Percentiles rank a stretch among this genome's conserved stretches.
phyloP scores from a whole-genome alignment of 2,888 invertebrate genomes.

The Altica lythri region DNA sequence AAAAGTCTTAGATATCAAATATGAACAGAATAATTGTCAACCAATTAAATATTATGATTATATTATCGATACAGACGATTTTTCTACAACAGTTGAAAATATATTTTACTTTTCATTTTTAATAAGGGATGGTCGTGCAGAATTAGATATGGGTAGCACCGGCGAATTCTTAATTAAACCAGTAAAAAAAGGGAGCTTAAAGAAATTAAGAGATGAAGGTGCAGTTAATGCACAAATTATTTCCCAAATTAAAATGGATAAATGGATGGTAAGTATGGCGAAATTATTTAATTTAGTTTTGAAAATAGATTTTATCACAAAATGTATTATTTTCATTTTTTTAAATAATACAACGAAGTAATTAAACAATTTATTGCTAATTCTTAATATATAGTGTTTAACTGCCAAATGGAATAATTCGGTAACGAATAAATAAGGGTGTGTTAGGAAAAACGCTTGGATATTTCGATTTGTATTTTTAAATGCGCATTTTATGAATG shows the following conservation, averaged over 20 bases:
- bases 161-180: conserved; percentile 47
- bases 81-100: conserved; percentile 67
- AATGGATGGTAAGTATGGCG: conserved; percentile 61
- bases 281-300: too few species aligned
- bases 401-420: background rate
- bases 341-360: too few species aligned
- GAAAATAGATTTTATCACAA: too few species aligned
- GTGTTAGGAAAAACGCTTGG: too few species aligned
- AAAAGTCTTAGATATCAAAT: conserved; percentile 58
- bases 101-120: conserved; percentile 69
- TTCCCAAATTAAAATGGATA: conserved; percentile 60
- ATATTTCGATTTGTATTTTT: too few species aligned
- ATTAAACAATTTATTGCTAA: too few species aligned
- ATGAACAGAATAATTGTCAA: conserved; percentile 51
- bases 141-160: conserved; percentile 57
- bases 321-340: too few species aligned
- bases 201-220: conserved; percentile 43
- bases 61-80: conserved; percentile 65
- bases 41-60: conserved; percentile 65
- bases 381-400: background rate
- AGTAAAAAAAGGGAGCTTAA: conserved; percentile 42
- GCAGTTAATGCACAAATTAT: conserved; percentile 63
- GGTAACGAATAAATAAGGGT: background rate
- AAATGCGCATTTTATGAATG: too few species aligned
- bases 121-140: conserved; percentile 62